These are phyloP conservation scores for Halcyon badia DNA, from an alignment of 2,797 vertebrate species.

Conservation along the genomic window DNA sequence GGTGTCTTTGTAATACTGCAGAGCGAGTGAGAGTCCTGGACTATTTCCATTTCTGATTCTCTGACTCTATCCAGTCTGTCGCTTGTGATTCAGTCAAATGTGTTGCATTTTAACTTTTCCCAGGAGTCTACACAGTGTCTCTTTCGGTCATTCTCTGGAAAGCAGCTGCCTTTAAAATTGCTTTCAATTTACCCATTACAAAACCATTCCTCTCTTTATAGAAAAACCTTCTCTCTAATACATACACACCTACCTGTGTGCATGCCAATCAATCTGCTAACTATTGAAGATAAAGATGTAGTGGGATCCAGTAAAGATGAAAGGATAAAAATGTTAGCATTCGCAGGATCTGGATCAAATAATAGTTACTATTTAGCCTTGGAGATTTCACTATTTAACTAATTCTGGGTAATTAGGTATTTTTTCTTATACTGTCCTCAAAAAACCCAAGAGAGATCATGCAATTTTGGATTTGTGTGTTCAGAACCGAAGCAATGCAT, in stretches of 20 bases:
- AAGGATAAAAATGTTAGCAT: not conserved
- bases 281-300: not conserved
- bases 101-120: constrained; percentile 7
- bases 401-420: not conserved
- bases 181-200: not conserved
- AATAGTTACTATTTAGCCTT: not conserved
- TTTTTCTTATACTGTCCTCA: not conserved
- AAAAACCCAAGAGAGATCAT: not conserved
- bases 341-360: not conserved
- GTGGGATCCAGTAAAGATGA: not conserved
- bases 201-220: not conserved
- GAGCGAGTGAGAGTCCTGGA: not conserved
- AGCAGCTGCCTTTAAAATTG: constrained; percentile 7
- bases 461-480: not conserved
- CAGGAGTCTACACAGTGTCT: constrained; percentile 8
- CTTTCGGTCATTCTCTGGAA: not conserved
- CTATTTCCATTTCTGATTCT: constrained; percentile 13
- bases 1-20: not conserved
- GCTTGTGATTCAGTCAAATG: constrained; percentile 14
- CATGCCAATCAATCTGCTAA: not conserved
- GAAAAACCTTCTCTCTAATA: not conserved
- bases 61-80: not conserved
- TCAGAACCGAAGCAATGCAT: not conserved
- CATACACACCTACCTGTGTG: not conserved
- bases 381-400: not conserved